phyloP scores from a whole-genome alignment of 2,888 invertebrate genomes.

The Protodeltote pygarga region DNA sequence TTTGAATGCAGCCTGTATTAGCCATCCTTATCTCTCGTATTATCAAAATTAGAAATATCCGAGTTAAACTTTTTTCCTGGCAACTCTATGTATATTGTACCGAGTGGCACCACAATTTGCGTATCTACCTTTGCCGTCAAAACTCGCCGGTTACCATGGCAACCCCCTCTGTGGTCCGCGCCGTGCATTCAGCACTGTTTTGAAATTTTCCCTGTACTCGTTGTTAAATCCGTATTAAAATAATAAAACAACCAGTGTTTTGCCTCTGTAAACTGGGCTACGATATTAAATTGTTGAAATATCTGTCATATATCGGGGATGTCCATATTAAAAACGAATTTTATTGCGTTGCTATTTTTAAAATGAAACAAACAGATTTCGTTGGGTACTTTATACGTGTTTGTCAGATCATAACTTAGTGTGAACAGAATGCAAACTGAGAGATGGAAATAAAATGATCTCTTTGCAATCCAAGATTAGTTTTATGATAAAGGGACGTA shows the following conservation, averaged over 20 bases:
- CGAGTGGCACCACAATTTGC: constrained; percentile 68
- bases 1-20: too few species aligned
- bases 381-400: constrained; percentile 21
- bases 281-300: constrained; percentile 59
- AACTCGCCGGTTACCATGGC: constrained; percentile 77
- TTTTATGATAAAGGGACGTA: background rate
- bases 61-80: constrained; percentile 17
- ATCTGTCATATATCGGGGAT: constrained; percentile 54
- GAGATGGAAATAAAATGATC: background rate
- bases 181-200: constrained; percentile 74
- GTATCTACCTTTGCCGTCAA: constrained; percentile 74
- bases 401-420: constrained; percentile 11
- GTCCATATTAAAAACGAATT: constrained; percentile 35
- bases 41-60: background rate
- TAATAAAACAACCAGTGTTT: constrained; percentile 74
- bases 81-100: constrained; percentile 54
- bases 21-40: background rate
- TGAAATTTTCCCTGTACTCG: constrained; percentile 72
- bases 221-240: constrained; percentile 79
- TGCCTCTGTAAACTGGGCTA: constrained; percentile 52
- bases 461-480: constrained; percentile 5
- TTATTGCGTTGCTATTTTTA: constrained; percentile 44
- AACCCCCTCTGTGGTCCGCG: constrained; percentile 77
- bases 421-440: constrained; percentile 7
- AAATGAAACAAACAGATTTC: constrained; percentile 16